phyloP scores from a whole-genome alignment of 1,140 invertebrate genomes.

The Pentalonia nigronervosa region DNA sequence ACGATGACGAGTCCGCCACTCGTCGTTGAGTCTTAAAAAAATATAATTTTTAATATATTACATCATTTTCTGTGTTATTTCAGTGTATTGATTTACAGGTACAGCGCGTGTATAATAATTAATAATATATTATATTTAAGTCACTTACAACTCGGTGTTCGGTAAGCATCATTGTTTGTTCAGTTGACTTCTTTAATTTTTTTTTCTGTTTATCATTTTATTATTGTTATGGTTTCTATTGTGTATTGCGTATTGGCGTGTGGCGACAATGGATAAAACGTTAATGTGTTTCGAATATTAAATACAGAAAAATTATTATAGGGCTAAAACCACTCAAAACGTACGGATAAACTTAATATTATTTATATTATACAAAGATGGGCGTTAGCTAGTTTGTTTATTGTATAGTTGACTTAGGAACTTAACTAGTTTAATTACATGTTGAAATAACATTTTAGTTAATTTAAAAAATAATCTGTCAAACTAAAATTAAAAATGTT shows the following conservation, averaged over 20 bases:
- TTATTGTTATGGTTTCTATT: background rate
- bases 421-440: too few relatives aligned
- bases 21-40: background rate
- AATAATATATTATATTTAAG: too few relatives aligned
- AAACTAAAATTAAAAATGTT: background rate
- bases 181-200: background rate
- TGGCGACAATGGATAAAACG: background rate
- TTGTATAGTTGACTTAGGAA: too few relatives aligned
- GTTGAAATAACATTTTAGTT: background rate
- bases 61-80: too few relatives aligned
- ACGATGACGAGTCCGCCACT: background rate
- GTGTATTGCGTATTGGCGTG: background rate
- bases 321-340: background rate
- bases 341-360: too few relatives aligned
- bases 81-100: too few relatives aligned
- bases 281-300: background rate
- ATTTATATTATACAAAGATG: background rate
- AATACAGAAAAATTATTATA: background rate
- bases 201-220: background rate
- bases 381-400: too few relatives aligned
- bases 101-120: too few relatives aligned
- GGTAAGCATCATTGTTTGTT: background rate
- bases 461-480: background rate
- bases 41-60: too few relatives aligned
- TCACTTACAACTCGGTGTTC: too few relatives aligned